phyloP scores from a whole-genome alignment of 2,797 vertebrate genomes.

The Pipistrellus kuhlii region DNA sequence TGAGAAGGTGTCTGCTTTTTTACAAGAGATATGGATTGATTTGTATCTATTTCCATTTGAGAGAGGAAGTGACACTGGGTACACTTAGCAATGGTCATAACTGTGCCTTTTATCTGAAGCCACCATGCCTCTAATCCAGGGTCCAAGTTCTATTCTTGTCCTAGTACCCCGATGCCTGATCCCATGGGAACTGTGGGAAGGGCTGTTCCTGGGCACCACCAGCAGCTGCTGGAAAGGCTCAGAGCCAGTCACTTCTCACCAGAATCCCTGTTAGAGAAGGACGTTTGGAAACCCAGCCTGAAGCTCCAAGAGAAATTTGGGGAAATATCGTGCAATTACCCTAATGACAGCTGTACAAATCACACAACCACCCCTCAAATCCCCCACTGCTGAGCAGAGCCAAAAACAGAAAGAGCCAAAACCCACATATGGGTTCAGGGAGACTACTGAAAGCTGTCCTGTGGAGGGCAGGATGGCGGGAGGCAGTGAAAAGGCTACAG shows the following conservation, averaged over 20 bases:
- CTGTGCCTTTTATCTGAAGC: constrained; percentile 18
- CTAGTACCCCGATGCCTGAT: not conserved
- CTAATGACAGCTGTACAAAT: constrained; percentile 85
- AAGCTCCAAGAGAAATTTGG: constrained; percentile 83
- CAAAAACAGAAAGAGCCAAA: constrained; percentile 80
- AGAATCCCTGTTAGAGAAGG: constrained; percentile 72
- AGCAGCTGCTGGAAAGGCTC: constrained; percentile 65
- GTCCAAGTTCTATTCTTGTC: not conserved
- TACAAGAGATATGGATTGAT: not conserved
- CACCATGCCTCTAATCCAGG: not conserved
- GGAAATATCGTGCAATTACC: constrained; percentile 82
- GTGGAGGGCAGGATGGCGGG: not conserved
- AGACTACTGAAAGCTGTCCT: constrained; percentile 74
- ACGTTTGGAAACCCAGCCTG: constrained; percentile 78
- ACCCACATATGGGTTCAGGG: constrained; percentile 78
- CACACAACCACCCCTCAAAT: constrained; percentile 77
- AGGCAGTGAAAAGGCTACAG: not conserved
- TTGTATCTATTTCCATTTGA: constrained; percentile 32
- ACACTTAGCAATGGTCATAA: not conserved
- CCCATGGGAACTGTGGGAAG: not conserved
- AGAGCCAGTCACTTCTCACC: constrained; percentile 60
- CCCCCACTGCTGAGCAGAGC: constrained; percentile 61
- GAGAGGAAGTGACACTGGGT: not conserved
- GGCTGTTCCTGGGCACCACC: not conserved
- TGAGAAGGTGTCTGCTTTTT: constrained; percentile 16